These are phyloP conservation scores for Nesidiocoris tenuis DNA, from an alignment of 2,888 invertebrate species.

Conservation along the genomic window DNA sequence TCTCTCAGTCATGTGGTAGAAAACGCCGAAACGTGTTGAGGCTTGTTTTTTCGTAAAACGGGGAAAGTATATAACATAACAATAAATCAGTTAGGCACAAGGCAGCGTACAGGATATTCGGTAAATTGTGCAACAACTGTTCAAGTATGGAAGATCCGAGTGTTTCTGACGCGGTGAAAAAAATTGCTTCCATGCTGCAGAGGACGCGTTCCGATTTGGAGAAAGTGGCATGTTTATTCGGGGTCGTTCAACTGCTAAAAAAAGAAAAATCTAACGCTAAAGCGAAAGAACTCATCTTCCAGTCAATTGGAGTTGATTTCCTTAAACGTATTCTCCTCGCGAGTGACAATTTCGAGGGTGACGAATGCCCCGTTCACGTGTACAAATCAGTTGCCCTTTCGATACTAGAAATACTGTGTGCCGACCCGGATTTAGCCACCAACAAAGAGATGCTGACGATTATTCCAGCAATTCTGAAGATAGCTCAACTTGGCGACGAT, in stretches of 20 bases:
- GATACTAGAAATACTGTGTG: constrained; percentile 82
- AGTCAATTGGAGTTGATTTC: constrained; percentile 86
- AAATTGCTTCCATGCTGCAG: constrained; percentile 78
- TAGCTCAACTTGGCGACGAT: constrained; percentile 75
- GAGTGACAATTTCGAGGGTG: constrained; percentile 33
- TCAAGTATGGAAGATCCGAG: constrained; percentile 32
- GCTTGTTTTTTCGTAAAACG: background rate
- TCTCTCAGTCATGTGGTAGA: constrained; percentile 29
- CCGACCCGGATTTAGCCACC: constrained; percentile 74
- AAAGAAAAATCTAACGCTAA: constrained; percentile 73
- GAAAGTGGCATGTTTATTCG: constrained; percentile 86
- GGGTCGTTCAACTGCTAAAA: constrained; percentile 87
- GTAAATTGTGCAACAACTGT: background rate
- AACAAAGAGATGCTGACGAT: constrained; percentile 81
- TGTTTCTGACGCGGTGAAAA: constrained; percentile 77
- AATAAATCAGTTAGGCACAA: background rate
- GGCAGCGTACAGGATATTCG: too few relatives aligned
- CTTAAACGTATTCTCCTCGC: constrained; percentile 79
- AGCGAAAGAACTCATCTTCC: constrained; percentile 77
- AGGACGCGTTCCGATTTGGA: constrained; percentile 82
- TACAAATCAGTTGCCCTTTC: constrained; percentile 90
- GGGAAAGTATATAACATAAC: background rate
- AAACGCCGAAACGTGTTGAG: background rate
- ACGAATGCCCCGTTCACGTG: constrained; percentile 81
- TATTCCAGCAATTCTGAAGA: constrained; percentile 78